Evolutionary conservation across 2,888 invertebrate genomes (phyloP), one percentile per base, ranked within the genome.

Genomic region (Cephonodes hylas): DNA sequence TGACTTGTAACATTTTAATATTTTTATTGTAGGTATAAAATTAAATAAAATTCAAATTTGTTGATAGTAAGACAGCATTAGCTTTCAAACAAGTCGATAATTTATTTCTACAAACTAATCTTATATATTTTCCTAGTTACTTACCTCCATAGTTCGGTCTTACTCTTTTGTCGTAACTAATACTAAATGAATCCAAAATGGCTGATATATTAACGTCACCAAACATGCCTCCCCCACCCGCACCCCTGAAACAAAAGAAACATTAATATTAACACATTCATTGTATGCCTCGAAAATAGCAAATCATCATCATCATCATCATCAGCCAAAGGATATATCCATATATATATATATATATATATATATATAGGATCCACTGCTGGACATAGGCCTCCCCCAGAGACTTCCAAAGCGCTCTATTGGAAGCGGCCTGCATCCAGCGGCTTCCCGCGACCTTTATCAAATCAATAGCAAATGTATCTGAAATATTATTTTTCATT

Each of bases 91-190:
- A 20, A 6, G 18, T 45, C 3, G 5, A 20, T 2, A n/a, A 10
- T 45, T 45, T 6, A 10, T 0, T 1, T 45, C 18, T 3, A 20
- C 10, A n/a, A 20, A n/a, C n/a, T n/a, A n/a, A n/a, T n/a, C n/a
- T n/a, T n/a, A n/a, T n/a, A n/a, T n/a, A n/a, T n/a, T n/a, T n/a
- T 13, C 42, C 15, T 7, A 27, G 58, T 56, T 76, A 89, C 91
- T 89, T 79, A 98, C 98, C 98, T 96, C 98, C 98, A 94, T 98
- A 99, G 94, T 98, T 98, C 90, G 99, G 99, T 94, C 99, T 97
- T 96, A 99, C 97, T 96, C 99, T 96, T 96, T 99, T 99, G 95
- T 99, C 99, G 93, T 99, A 99, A 93, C 97, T 98, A 93, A 97
- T 96, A 92, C 97, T 97, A 94, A 98, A 97, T 85, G 97, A 97